phyloP scores from a whole-genome alignment of 2,113 vertebrate species.

The Excalfactoria chinensis region DNA sequence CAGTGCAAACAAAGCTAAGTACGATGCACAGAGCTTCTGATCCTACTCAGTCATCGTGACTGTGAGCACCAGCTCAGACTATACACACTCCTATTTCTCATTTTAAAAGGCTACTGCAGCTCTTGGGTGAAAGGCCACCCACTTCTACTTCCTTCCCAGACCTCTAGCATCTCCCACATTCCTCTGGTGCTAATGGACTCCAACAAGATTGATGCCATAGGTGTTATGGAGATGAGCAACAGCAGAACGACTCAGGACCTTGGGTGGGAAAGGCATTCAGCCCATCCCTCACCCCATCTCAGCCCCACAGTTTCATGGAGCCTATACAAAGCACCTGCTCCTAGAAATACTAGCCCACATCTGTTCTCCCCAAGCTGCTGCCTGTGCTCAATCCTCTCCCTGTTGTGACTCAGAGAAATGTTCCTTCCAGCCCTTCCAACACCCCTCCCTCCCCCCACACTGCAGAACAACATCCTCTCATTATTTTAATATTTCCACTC shows the following conservation, averaged over 20 bases:
- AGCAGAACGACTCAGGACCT: neutral
- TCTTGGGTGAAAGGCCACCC: neutral
- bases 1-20: neutral
- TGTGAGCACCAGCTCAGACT: neutral
- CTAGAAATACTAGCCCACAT: neutral
- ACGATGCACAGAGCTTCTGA: neutral
- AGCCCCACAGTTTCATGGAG: rapidly evolving
- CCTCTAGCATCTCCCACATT: neutral
- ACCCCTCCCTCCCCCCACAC: neutral
- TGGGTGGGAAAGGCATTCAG: rapidly evolving
- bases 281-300: rapidly evolving
- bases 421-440: neutral
- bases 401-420: neutral
- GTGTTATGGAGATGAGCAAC: neutral
- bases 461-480: neutral
- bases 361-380: neutral
- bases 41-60: neutral
- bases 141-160: neutral
- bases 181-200: neutral
- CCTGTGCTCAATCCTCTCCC: neutral
- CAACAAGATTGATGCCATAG: neutral
- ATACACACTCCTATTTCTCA: neutral
- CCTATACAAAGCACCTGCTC: neutral
- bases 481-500: neutral
- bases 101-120: neutral